phyloP scores from a whole-genome alignment of 1,140 invertebrate species.

The Papilio polytes region DNA sequence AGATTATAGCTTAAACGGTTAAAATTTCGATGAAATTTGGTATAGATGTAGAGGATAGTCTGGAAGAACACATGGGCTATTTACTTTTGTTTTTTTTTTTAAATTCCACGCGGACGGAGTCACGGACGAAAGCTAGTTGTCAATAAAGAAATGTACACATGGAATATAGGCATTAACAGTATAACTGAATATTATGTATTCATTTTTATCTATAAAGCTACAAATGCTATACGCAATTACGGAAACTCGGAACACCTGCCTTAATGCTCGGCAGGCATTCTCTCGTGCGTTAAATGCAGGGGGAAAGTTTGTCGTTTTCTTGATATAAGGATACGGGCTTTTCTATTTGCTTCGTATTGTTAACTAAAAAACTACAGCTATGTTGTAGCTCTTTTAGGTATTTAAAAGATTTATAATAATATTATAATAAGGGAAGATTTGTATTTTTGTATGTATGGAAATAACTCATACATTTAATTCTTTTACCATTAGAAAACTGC shows the following conservation, averaged over 20 bases:
- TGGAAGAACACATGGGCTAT: no score
- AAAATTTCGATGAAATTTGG: no score
- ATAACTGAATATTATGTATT: background rate
- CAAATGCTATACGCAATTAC: background rate
- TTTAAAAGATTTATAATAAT: no score
- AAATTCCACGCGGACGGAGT: no score
- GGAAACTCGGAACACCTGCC: background rate
- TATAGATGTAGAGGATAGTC: no score
- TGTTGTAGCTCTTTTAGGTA: background rate
- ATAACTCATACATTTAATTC: no score
- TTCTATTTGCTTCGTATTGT: background rate
- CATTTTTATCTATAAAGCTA: background rate
- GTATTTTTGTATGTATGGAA: no score
- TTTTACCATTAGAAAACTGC: no score
- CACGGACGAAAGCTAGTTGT: background rate
- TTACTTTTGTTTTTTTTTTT: no score
- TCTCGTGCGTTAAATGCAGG: constrained; percentile 15
- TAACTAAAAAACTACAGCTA: background rate
- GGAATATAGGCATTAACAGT: background rate
- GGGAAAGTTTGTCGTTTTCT: background rate
- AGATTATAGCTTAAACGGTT: no score
- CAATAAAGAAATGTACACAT: background rate
- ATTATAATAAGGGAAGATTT: no score
- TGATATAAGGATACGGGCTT: background rate
- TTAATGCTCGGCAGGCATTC: background rate